These are phyloP conservation scores for Saturnia pavonia DNA, from an alignment of 2,888 invertebrate genomes.

Conservation along the genomic window DNA sequence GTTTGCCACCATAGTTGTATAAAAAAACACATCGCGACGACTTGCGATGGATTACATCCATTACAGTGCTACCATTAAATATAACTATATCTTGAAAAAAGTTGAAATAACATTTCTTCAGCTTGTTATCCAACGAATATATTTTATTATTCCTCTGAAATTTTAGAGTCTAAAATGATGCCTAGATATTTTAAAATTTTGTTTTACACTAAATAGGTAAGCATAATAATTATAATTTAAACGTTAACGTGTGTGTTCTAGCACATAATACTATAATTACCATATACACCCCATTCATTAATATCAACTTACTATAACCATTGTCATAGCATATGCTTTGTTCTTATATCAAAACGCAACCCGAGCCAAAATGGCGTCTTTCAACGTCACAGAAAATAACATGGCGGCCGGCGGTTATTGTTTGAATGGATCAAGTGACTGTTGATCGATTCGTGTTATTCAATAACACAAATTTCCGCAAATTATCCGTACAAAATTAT, in stretches of 20 bases:
- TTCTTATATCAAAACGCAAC: constrained; percentile 37
- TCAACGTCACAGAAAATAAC: constrained; percentile 65
- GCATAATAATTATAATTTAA: background rate
- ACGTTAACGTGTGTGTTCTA: constrained; percentile 17
- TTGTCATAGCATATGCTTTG: constrained; percentile 50
- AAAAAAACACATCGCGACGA: too few relatives aligned
- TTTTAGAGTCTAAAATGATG: too few relatives aligned
- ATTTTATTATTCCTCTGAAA: too few relatives aligned
- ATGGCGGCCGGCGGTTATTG: constrained; percentile 54
- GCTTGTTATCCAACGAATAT: too few relatives aligned
- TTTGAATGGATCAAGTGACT: constrained; percentile 22
- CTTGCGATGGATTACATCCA: too few relatives aligned
- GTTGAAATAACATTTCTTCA: too few relatives aligned
- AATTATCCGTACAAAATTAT: background rate
- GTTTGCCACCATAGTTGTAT: too few relatives aligned
- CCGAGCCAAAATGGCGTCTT: constrained; percentile 41
- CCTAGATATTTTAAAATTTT: background rate
- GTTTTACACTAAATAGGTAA: background rate
- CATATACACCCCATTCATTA: constrained; percentile 13
- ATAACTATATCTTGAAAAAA: too few relatives aligned
- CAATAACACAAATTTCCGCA: background rate
- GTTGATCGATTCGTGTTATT: constrained; percentile 9
- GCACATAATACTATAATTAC: constrained; percentile 19
- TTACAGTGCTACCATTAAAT: too few relatives aligned
- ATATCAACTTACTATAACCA: constrained; percentile 33